These are phyloP conservation scores for Herpetotheres cachinnans DNA, from an alignment of 2,113 vertebrate species.

Conservation along the genomic window DNA sequence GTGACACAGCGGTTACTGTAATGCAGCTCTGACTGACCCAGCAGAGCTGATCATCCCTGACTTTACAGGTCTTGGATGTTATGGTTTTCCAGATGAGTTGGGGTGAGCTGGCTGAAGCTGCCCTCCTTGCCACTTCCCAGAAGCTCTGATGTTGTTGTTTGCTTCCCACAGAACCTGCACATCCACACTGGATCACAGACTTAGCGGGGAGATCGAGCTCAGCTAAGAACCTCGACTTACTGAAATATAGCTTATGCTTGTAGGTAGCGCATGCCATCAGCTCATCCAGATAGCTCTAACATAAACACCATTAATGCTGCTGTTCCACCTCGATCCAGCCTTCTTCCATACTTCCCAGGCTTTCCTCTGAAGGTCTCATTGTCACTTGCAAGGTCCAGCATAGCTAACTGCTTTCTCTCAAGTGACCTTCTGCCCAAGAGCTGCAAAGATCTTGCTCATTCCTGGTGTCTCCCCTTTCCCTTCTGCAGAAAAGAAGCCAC, in stretches of 20 bases:
- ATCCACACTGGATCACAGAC: neutral
- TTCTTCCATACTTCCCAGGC: neutral
- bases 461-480: too few relatives aligned
- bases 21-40: neutral
- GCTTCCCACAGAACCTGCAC: neutral
- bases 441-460: neutral
- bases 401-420: neutral
- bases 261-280: too few relatives aligned
- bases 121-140: neutral
- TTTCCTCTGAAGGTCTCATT: neutral
- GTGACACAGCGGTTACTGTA: neutral
- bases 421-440: neutral
- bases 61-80: too few relatives aligned
- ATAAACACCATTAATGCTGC: too few relatives aligned
- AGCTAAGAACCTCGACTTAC: neutral
- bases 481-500: neutral
- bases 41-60: too few relatives aligned
- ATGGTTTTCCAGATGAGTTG: fast-evolving
- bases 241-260: fast-evolving
- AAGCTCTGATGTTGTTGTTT: neutral
- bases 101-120: neutral
- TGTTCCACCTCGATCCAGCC: too few relatives aligned
- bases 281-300: fast-evolving
- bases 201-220: neutral
- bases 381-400: neutral